Conservation (phyloP, 2,113 vertebrate species). For the Hemiscyllium ocellatum region DNA sequence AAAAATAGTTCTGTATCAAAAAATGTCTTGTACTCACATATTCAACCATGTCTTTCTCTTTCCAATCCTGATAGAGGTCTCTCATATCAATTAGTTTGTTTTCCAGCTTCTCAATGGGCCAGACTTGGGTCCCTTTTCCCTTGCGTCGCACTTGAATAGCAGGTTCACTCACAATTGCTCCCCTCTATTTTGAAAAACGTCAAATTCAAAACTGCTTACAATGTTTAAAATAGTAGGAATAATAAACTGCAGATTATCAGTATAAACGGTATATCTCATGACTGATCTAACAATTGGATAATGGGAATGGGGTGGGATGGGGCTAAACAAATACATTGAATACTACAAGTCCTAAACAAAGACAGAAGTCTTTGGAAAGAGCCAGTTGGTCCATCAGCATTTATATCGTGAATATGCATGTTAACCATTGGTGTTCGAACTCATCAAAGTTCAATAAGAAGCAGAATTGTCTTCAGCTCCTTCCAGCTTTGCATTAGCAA, state of each 20-base stretch:
- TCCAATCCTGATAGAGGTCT: slow-evolving; percentile 94
- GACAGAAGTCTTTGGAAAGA: not conserved
- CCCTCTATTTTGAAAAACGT: slow-evolving; percentile 60
- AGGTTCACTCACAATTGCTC: slow-evolving; percentile 90
- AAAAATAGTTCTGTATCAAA: not conserved
- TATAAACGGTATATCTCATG: not conserved
- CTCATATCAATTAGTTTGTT: slow-evolving; percentile 97
- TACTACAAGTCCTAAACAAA: not conserved
- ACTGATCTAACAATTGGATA: not conserved
- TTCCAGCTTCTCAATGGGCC: slow-evolving; percentile 95
- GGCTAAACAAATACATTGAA: not conserved
- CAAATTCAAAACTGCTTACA: not conserved
- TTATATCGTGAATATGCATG: not conserved
- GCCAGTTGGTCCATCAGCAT: not conserved
- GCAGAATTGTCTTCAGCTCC: not conserved
- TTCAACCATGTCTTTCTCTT: slow-evolving; percentile 58
- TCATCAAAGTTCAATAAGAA: not conserved
- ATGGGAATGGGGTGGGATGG: not conserved
- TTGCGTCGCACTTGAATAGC: slow-evolving; percentile 90
- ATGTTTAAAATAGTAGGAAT: not conserved
- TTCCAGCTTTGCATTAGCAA: not conserved
- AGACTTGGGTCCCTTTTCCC: slow-evolving; percentile 85
- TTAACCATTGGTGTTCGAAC: not conserved
- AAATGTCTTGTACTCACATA: slow-evolving; percentile 13
- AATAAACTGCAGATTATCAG: not conserved